phyloP scores from a whole-genome alignment of 2,113 vertebrate genomes.

The Hemichromis elongatus region DNA sequence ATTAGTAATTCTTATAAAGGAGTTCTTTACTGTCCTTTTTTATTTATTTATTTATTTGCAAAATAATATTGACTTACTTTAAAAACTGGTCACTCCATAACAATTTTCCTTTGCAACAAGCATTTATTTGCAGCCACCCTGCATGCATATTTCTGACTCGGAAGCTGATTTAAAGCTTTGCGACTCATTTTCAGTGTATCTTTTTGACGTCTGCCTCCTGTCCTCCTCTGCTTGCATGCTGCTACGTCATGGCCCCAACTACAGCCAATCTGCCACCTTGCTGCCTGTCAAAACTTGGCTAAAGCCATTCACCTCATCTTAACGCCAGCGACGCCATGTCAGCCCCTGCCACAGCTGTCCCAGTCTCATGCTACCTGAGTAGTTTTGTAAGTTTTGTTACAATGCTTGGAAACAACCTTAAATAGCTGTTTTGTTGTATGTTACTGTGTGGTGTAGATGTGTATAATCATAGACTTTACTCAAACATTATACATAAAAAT shows the following conservation, averaged over 20 bases:
- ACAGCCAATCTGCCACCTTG: conserved; percentile 29
- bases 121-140: not conserved
- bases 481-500: not conserved
- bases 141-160: not conserved
- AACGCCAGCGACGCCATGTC: conserved; percentile 24
- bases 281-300: conserved; percentile 44
- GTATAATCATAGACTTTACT: not conserved
- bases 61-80: not conserved
- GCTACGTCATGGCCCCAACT: conserved; percentile 31
- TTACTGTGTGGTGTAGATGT: not conserved
- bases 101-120: not conserved
- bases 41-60: not conserved
- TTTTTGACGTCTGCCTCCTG: conserved; percentile 27
- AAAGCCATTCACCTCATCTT: conserved; percentile 44
- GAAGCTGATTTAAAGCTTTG: not conserved
- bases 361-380: conserved; percentile 13
- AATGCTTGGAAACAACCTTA: not conserved
- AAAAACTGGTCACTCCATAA: not conserved
- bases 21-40: not conserved
- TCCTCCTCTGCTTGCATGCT: conserved; percentile 57
- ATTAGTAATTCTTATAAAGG: not conserved
- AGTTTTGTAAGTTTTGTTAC: conserved; percentile 53
- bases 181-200: conserved; percentile 16
- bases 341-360: conserved; percentile 10
- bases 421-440: not conserved